These are phyloP conservation scores for Odontomyia ornata DNA, from an alignment of 2,888 invertebrate genomes.

Conservation along the genomic window DNA sequence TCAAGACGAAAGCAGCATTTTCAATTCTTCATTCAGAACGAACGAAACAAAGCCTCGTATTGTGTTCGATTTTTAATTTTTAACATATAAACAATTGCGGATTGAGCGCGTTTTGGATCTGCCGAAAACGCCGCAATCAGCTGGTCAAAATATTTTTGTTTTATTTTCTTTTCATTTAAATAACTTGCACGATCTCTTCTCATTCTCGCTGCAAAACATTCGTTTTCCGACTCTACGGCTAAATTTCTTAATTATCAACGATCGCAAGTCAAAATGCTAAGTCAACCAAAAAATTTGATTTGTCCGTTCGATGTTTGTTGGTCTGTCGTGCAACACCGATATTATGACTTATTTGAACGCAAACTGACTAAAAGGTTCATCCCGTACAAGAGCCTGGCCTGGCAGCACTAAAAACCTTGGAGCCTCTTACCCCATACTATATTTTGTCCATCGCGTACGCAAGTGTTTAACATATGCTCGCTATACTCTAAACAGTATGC, in stretches of 20 bases:
- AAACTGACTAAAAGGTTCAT: slow-evolving; percentile 16
- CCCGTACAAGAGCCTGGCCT: slow-evolving; percentile 25
- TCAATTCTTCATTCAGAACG: not conserved
- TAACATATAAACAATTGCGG: no score
- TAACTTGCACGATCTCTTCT: no score
- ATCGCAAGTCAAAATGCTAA: not conserved
- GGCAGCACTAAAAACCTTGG: slow-evolving; percentile 20
- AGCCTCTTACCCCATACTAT: slow-evolving; percentile 11
- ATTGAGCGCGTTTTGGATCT: no score
- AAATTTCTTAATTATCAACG: no score
- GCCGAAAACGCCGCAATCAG: no score
- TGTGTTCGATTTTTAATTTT: no score
- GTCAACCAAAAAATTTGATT: not conserved
- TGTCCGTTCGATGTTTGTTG: not conserved
- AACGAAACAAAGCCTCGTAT: not conserved
- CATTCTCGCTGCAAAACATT: no score
- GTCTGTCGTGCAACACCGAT: not conserved
- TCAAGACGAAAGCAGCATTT: not conserved
- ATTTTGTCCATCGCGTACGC: slow-evolving; percentile 11
- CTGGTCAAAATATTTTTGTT: no score
- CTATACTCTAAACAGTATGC: not conserved
- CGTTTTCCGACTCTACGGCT: no score
- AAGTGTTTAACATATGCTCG: slow-evolving; percentile 19
- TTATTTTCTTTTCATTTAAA: no score
- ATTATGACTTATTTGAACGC: slow-evolving; percentile 6